phyloP scores from a whole-genome alignment of 2,113 vertebrate species.

The Trinectes maculatus region DNA sequence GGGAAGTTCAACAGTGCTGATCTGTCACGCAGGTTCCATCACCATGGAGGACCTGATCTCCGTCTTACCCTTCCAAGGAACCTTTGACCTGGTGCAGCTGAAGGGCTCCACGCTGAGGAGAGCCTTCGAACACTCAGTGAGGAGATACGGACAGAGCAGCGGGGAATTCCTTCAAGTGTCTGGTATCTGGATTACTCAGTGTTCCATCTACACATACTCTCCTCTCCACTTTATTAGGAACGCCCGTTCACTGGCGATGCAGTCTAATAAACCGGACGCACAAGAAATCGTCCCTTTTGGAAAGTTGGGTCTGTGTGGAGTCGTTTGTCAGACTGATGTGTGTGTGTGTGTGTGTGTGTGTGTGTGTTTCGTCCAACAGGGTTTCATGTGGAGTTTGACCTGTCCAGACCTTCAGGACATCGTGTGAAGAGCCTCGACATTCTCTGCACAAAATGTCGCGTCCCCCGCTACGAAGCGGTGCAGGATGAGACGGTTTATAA shows the following conservation, averaged over 20 bases:
- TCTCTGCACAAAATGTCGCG: conserved; percentile 88
- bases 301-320: too few relatives aligned
- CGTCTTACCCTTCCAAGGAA: conserved; percentile 92
- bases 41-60: conserved; percentile 89
- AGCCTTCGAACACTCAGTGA: conserved; percentile 90
- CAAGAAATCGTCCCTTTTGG: too few relatives aligned
- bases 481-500: conserved; percentile 80
- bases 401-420: conserved; percentile 74
- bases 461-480: conserved; percentile 86
- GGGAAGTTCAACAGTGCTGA: too few relatives aligned
- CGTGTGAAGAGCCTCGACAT: conserved; percentile 81
- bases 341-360: too few relatives aligned
- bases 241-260: too few relatives aligned
- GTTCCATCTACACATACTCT: too few relatives aligned
- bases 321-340: too few relatives aligned
- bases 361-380: conserved; percentile 73
- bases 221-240: background rate
- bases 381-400: conserved; percentile 86
- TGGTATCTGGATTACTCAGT: conserved; percentile 73
- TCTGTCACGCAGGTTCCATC: conserved; percentile 83
- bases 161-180: conserved; percentile 95
- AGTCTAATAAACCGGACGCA: too few relatives aligned
- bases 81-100: conserved; percentile 87
- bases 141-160: conserved; percentile 80
- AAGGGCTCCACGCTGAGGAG: conserved; percentile 88